Evolutionary conservation across 2,113 vertebrate species (phyloP).

Genomic region (Chlorodrepanis virens): DNA sequence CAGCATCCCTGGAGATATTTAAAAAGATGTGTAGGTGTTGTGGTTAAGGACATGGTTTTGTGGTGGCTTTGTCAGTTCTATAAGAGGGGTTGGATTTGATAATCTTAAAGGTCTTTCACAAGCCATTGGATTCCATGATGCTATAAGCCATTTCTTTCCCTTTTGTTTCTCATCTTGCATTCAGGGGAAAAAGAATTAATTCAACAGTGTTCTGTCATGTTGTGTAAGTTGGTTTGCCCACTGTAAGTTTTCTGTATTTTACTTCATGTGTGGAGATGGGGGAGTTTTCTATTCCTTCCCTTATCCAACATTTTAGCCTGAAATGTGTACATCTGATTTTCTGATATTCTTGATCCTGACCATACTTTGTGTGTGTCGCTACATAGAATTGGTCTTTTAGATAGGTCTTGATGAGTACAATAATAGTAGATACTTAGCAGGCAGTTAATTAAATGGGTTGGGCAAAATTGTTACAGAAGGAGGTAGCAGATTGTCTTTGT

Average conservation of each 20-base stretch:
- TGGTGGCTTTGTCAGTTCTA: neutral
- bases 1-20: neutral
- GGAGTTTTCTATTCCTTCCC: neutral
- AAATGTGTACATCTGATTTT: neutral
- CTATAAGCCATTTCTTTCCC: neutral
- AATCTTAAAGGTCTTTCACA: neutral
- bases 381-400: neutral
- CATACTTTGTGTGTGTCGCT: neutral
- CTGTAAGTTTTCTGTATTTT: rapidly evolving
- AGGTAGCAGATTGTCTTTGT: neutral
- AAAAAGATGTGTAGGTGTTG: rapidly evolving
- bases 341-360: neutral
- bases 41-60: neutral
- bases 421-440: neutral
- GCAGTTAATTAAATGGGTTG: neutral
- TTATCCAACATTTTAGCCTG: neutral
- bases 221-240: neutral
- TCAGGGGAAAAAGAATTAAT: neutral
- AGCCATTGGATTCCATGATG: neutral
- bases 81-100: neutral
- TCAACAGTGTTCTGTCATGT: neutral
- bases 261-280: neutral
- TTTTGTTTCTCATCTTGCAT: neutral
- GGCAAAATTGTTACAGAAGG: neutral
- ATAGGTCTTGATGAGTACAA: neutral